phyloP scores from a whole-genome alignment of 2,888 invertebrate genomes.

The Thera obeliscata region DNA sequence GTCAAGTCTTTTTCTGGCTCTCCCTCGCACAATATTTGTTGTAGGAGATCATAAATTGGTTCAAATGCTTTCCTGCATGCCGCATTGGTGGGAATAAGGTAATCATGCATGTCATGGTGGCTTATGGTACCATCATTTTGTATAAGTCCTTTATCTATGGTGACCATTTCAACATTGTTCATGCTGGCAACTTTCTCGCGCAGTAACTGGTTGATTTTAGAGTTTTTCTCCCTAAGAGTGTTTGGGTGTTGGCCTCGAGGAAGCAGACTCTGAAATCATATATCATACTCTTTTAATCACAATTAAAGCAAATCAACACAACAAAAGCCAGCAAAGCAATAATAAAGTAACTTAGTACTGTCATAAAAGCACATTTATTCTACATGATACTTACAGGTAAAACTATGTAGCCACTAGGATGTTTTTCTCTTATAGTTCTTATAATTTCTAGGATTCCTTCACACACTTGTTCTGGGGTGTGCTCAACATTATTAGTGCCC shows the following conservation, averaged over 20 bases:
- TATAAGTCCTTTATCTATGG: conserved; percentile 91
- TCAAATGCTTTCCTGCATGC: conserved; percentile 95
- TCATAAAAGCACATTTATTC: background rate
- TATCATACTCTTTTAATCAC: background rate
- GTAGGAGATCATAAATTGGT: conserved; percentile 91
- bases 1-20: conserved; percentile 90
- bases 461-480: conserved; percentile 91
- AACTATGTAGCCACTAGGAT: conserved; percentile 92
- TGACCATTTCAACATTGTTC: conserved; percentile 90
- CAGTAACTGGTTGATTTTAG: conserved; percentile 89
- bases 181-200: conserved; percentile 86
- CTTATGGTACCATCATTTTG: conserved; percentile 92
- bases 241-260: conserved; percentile 95
- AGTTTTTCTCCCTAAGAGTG: conserved; percentile 90
- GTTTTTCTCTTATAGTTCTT: conserved; percentile 88
- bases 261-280: conserved; percentile 89
- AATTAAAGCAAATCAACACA: background rate
- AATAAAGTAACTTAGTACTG: too few relatives aligned
- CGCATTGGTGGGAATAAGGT: conserved; percentile 92
- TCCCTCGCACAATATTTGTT: conserved; percentile 90
- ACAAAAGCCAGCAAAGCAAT: background rate
- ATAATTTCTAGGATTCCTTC: conserved; percentile 93
- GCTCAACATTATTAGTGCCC: conserved; percentile 94
- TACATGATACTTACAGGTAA: conserved; percentile 86
- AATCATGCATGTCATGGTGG: conserved; percentile 96